Conservation (phyloP, 2,797 vertebrate genomes). For the Morus bassanus region DNA sequence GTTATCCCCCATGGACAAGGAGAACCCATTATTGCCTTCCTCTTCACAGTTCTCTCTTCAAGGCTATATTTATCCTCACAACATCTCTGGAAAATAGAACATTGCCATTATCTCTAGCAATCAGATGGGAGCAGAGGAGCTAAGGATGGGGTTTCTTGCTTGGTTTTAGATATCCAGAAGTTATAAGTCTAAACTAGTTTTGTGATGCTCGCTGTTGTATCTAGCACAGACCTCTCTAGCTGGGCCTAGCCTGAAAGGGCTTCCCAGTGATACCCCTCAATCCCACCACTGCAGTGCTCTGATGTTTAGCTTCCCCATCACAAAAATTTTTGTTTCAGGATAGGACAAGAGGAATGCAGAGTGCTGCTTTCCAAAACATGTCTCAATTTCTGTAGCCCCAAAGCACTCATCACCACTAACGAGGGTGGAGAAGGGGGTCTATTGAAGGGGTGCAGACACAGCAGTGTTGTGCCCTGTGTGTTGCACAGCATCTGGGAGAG, state of each 20-base stretch:
- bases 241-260: background rate
- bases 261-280: background rate
- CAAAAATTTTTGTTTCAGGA: no score
- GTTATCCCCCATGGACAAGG: background rate
- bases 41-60: background rate
- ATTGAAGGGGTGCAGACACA: background rate
- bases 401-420: background rate
- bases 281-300: background rate
- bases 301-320: background rate
- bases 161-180: background rate
- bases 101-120: background rate
- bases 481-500: background rate
- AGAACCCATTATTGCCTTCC: background rate
- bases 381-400: background rate
- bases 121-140: background rate
- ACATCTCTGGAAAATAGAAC: background rate
- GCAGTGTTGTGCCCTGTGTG: rapidly evolving
- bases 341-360: background rate
- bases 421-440: background rate
- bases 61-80: background rate
- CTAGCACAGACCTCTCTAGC: background rate
- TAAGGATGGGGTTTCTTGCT: background rate
- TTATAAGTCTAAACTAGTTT: background rate
- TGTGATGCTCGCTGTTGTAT: background rate
- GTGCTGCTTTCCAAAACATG: background rate